A percentile compares a stretch with the other conserved stretches of the same genome.
These are phyloP conservation scores for Drosophila yooni DNA, from an alignment of 2,888 invertebrate genomes.

Conservation along the genomic window DNA sequence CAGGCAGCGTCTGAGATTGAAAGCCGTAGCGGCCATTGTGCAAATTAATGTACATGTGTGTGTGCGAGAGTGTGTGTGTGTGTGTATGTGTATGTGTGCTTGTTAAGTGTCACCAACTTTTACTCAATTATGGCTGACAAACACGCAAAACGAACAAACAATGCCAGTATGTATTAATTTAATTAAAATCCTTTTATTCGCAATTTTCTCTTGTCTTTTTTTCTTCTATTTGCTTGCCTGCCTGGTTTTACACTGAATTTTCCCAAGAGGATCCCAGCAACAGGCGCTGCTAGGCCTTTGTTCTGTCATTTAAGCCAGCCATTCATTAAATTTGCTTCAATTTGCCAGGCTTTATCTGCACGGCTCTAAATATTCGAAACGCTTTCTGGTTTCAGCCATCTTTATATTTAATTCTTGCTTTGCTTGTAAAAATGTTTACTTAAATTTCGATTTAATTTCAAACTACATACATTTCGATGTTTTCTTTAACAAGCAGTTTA, in stretches of 20 bases:
- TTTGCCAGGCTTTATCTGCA: constrained; percentile 5
- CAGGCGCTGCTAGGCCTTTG: constrained; percentile 9
- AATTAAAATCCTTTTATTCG: constrained; percentile 78
- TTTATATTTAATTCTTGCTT: neutral
- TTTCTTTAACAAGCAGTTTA: neutral
- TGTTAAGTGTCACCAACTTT: constrained; percentile 74
- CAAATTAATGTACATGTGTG: constrained; percentile 28
- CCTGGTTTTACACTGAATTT: constrained; percentile 11
- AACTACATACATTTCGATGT: neutral
- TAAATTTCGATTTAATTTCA: neutral
- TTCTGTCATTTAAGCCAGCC: constrained; percentile 4
- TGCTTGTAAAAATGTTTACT: neutral
- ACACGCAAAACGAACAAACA: constrained; percentile 59
- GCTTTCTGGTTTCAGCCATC: neutral
- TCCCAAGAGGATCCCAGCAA: constrained; percentile 32
- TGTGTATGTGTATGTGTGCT: constrained; percentile 22
- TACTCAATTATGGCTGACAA: constrained; percentile 74
- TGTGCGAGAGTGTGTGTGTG: constrained; percentile 3
- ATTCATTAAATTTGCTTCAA: constrained; percentile 28
- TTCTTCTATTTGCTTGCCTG: constrained; percentile 6
- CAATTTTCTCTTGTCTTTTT: constrained; percentile 35
- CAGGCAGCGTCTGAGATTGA: constrained; percentile 63
- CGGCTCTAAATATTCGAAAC: neutral
- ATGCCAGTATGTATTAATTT: constrained; percentile 75
- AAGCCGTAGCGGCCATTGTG: constrained; percentile 69